phyloP scores from a whole-genome alignment of 2,113 vertebrate genomes.

The Ammospiza nelsoni region DNA sequence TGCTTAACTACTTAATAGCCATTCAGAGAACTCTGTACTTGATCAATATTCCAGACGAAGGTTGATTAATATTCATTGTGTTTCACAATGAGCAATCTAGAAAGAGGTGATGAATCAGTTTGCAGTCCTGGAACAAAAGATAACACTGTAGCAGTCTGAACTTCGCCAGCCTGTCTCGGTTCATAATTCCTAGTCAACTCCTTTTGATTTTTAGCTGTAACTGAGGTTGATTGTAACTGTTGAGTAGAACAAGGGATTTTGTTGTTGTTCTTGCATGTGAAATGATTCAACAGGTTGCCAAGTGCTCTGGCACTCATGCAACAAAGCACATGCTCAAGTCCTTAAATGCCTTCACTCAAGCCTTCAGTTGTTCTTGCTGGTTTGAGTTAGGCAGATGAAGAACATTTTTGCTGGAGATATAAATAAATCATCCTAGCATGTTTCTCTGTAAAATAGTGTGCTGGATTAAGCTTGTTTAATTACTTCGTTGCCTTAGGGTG shows the following conservation, averaged over 20 bases:
- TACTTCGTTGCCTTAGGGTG: not conserved
- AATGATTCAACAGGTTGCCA: not conserved
- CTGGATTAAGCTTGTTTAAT: not conserved
- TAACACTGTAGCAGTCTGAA: not conserved
- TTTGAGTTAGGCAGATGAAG: not conserved
- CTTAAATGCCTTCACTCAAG: not conserved
- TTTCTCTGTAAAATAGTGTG: not conserved
- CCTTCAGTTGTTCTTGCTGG: not conserved
- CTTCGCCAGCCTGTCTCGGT: fast-evolving
- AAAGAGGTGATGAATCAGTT: not conserved
- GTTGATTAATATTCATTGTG: not conserved
- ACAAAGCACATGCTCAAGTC: not conserved
- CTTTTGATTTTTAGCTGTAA: not conserved
- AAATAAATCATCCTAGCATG: not conserved
- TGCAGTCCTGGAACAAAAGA: not conserved
- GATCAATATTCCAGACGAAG: not conserved
- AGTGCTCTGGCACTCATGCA: not conserved
- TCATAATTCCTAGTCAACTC: not conserved
- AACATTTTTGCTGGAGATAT: not conserved
- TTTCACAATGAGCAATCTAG: not conserved
- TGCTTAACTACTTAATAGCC: not conserved
- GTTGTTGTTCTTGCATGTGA: not conserved
- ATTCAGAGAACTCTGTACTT: not conserved
- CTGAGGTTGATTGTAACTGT: not conserved
- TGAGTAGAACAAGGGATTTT: not conserved